Evolutionary conservation across 2,797 vertebrate species (phyloP).

Genomic region (Onychomys torridus): DNA sequence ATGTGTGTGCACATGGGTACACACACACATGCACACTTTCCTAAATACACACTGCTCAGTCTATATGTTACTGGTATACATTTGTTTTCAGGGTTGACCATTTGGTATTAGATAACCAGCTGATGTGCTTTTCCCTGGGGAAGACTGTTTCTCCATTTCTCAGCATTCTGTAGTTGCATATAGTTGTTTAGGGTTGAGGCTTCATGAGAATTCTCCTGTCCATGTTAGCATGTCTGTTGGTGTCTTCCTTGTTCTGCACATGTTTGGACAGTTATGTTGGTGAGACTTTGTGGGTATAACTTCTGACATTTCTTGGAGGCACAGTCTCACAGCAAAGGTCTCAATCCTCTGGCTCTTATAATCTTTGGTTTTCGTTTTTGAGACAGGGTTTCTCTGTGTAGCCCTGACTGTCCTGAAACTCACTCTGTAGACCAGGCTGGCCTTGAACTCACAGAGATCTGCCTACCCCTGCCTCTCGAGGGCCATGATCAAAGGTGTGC

Average conservation of each 20-base stretch:
- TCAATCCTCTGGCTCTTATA: neutral
- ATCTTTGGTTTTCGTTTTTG: neutral
- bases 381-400: neutral
- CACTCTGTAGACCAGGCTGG: neutral
- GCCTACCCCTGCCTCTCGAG: neutral
- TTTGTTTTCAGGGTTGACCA: neutral
- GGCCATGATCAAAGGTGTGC: neutral
- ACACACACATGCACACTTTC: neutral
- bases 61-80: neutral
- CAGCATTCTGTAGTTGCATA: neutral
- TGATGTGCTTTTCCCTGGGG: neutral
- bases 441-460: neutral
- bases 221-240: neutral
- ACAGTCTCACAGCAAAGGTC: neutral
- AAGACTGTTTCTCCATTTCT: neutral
- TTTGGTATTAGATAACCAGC: neutral
- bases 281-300: neutral
- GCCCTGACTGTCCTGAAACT: neutral
- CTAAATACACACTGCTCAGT: neutral
- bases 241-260: neutral
- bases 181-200: neutral
- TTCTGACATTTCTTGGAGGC: neutral
- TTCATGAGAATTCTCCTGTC: neutral
- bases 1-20: neutral
- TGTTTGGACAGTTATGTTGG: neutral